Evolutionary conservation across 30 jellyfish, hydroid and myxozoan genomes (phyloP), one percentile per base, ranked within the genome.

Genomic region (Pelagia noctiluca): DNA sequence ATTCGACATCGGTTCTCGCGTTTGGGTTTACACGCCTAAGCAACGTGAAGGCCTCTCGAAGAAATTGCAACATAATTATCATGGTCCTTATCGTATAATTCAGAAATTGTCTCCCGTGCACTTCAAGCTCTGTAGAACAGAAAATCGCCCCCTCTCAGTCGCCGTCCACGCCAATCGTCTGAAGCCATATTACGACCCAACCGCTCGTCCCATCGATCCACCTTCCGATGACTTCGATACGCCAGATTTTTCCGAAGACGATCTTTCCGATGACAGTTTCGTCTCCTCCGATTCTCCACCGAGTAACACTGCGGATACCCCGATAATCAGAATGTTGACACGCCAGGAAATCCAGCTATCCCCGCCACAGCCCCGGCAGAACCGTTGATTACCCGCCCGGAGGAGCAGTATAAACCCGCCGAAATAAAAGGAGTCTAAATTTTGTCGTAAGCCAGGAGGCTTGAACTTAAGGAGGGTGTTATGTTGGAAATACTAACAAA

Each of bases 21-120:
- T 78, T n/a, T 78, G 90, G 90, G 84, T 64, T 24, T 78, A 78
- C 84, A 78, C 90, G 28, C 90, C 90, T 13, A 35, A 57, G 26
- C 4, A 3, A 0, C 47, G 84, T 13, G 63, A 61, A 33, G 90
- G 90, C 50, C 48, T 34, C 31, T 78, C 86, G 46, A 78, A 61
- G 50, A 57, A 78, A 49, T 73, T 78, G 69, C 1, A 60, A 29
- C 90, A 78, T 48, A 62, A 60, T 48, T 78, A 26, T 29, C 90
- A 78, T 63, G 86, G 90, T 7, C 90, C 82, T 22, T 78, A 57
- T 31, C 85, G 86, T 13, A 22, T 78, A 21, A 50, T 62, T n/a
- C 13, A 25, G 26, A 61, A 83, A 52, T 28, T 70, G 30, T 83
- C 94, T 1, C 94, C 94, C 2, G 81, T 71, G 0, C 81, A 83